Percentiles rank a stretch among this genome's conserved stretches.
Conservation (phyloP, 2,888 invertebrate genomes). For the Pherbina coryleti region DNA sequence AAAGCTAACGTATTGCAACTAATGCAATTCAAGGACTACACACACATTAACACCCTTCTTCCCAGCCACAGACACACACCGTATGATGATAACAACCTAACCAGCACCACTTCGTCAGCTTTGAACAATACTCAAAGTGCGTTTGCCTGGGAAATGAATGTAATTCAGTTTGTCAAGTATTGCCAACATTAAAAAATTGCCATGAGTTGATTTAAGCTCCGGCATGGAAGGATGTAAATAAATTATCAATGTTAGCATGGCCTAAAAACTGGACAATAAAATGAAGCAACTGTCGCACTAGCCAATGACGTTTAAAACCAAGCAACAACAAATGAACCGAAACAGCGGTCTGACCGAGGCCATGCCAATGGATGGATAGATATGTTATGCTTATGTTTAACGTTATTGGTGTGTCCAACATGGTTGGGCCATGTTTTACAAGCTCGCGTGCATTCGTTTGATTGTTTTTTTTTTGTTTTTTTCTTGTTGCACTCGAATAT, state of each 20-base stretch:
- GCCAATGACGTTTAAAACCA: neutral
- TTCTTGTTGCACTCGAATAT: too few species aligned
- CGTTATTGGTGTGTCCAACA: neutral
- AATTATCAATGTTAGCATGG: slow-evolving; percentile 26
- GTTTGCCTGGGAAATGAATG: neutral
- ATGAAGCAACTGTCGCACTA: neutral
- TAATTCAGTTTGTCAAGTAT: slow-evolving; percentile 9
- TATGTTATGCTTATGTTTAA: neutral
- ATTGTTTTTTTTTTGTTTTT: too few species aligned
- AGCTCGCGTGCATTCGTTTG: too few species aligned
- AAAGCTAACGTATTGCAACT: too few species aligned
- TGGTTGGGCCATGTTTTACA: too few species aligned
- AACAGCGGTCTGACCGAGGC: neutral
- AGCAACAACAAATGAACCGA: neutral
- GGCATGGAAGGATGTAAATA: slow-evolving; percentile 22
- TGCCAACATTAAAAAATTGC: neutral
- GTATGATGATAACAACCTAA: too few species aligned
- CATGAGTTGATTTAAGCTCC: slow-evolving; percentile 3
- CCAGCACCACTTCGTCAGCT: too few species aligned
- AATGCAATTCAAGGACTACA: too few species aligned
- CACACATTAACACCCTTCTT: too few species aligned
- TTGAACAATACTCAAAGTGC: neutral
- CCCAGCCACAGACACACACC: too few species aligned
- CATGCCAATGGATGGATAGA: neutral
- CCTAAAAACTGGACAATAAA: neutral